phyloP scores from a whole-genome alignment of 2,113 vertebrate genomes.

The Entelurus aequoreus region DNA sequence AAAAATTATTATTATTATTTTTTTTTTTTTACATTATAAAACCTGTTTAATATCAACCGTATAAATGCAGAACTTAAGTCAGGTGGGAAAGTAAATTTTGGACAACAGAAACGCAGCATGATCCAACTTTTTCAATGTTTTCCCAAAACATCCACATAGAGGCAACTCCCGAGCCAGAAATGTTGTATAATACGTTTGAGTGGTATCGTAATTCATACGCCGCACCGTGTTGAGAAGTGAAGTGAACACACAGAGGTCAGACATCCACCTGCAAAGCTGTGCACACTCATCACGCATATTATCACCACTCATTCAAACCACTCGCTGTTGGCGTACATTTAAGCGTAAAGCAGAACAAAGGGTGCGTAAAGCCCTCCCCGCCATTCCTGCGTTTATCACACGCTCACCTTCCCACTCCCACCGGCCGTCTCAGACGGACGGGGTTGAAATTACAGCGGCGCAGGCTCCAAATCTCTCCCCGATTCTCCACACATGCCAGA shows the following conservation, averaged over 20 bases:
- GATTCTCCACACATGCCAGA: constrained; percentile 65
- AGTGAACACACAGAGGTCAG: background rate
- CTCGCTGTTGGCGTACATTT: background rate
- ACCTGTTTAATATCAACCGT: too few species aligned
- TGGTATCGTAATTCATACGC: background rate
- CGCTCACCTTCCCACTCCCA: constrained; percentile 32
- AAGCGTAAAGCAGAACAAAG: constrained; percentile 17
- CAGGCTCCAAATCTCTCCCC: constrained; percentile 46
- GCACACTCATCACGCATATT: constrained; percentile 1
- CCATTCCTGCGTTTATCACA: constrained; percentile 20
- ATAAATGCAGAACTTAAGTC: background rate
- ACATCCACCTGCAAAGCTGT: background rate
- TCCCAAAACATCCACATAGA: background rate
- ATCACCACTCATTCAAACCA: constrained; percentile 13
- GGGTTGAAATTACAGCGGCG: constrained; percentile 56
- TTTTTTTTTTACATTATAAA: too few species aligned
- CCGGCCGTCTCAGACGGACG: constrained; percentile 11
- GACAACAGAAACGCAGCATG: background rate
- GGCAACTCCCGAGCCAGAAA: background rate
- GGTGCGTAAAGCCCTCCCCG: constrained; percentile 4
- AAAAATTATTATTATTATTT: too few species aligned
- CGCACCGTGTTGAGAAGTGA: background rate
- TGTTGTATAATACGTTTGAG: background rate
- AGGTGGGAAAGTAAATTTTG: background rate
- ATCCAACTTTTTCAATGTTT: background rate